Evolutionary conservation across 2,797 vertebrate genomes (phyloP).

Genomic region (Ctenochaetus hawaiiensis): DNA sequence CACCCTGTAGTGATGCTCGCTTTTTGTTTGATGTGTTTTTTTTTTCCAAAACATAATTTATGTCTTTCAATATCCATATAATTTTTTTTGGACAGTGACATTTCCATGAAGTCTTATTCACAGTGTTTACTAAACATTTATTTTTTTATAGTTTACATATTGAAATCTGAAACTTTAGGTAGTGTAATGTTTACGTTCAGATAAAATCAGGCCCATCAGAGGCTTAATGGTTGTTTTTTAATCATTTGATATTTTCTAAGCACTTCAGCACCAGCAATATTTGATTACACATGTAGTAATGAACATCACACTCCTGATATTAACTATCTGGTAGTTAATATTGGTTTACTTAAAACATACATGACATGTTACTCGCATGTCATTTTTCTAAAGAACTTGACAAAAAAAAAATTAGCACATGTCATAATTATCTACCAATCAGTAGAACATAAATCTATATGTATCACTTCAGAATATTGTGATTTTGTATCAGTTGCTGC

Average conservation of each 20-base stretch:
- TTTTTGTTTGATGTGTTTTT: neutral
- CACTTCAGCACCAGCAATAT: neutral
- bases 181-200: neutral
- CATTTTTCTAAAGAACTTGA: no score
- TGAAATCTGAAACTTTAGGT: neutral
- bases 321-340: no score
- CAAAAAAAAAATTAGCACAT: no score
- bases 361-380: no score
- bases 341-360: no score
- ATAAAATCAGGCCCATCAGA: neutral
- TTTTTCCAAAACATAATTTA: neutral
- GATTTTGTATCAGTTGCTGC: no score
- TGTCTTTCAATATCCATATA: neutral
- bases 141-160: neutral
- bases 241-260: neutral
- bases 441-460: no score
- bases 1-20: neutral
- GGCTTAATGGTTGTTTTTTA: neutral
- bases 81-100: neutral
- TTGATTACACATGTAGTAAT: neutral
- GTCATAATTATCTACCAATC: no score
- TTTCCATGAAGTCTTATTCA: neutral
- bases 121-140: neutral
- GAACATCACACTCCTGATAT: no score
- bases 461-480: no score